Evolutionary conservation across 1,140 invertebrate genomes (phyloP).

Genomic region (Euura lappo): DNA sequence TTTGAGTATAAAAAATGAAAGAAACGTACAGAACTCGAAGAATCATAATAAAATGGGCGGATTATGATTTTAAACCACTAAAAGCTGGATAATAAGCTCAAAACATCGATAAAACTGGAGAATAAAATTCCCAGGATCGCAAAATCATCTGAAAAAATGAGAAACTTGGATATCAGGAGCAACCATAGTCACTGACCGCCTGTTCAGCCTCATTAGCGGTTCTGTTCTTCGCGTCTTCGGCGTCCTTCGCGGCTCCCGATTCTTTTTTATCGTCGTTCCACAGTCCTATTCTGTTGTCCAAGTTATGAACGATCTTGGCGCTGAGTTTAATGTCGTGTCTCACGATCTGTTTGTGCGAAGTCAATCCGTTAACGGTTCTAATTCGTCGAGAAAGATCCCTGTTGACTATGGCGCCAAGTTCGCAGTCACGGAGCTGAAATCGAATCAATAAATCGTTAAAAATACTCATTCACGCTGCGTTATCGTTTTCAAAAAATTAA

Average conservation of each 20-base stretch:
- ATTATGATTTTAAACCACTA: too few species aligned
- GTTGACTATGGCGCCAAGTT: constrained; percentile 94
- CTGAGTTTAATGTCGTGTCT: constrained; percentile 92
- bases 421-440: constrained; percentile 82
- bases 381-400: constrained; percentile 92
- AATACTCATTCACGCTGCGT: constrained; percentile 8
- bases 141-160: too few species aligned
- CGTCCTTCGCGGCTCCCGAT: constrained; percentile 28
- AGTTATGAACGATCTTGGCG: constrained; percentile 93
- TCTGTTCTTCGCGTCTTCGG: constrained; percentile 40
- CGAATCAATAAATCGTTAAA: constrained; percentile 14
- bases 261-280: constrained; percentile 71
- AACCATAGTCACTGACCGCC: constrained; percentile 36
- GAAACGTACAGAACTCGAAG: not conserved
- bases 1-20: too few species aligned
- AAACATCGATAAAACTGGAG: too few species aligned
- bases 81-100: too few species aligned
- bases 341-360: constrained; percentile 89
- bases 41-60: constrained; percentile 18
- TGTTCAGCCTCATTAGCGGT: constrained; percentile 43
- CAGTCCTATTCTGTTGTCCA: constrained; percentile 84
- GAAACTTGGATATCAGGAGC: too few species aligned
- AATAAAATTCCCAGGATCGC: too few species aligned
- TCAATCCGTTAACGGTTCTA: constrained; percentile 90
- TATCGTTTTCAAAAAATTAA: constrained; percentile 19